Conservation (phyloP, 2,888 invertebrate genomes). For the Troilus luridus region DNA sequence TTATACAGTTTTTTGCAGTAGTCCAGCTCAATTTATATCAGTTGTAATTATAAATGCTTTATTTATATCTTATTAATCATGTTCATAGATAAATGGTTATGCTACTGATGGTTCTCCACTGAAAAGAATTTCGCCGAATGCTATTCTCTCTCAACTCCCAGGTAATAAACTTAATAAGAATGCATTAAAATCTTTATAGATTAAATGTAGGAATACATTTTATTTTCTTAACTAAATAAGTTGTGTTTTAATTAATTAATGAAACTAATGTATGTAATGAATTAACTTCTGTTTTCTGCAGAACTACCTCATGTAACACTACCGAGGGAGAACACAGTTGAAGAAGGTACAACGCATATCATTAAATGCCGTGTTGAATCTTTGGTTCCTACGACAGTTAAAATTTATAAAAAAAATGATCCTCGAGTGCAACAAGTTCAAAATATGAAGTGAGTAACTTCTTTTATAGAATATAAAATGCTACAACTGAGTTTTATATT, state of each 20-base stretch:
- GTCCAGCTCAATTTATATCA: neutral
- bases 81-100: conserved; percentile 74
- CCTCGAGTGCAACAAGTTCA: conserved; percentile 37
- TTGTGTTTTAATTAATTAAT: neutral
- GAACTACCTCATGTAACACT: conserved; percentile 74
- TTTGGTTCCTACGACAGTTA: conserved; percentile 74
- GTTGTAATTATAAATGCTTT: conserved; percentile 16
- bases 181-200: neutral
- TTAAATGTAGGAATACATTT: neutral
- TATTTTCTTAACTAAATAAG: neutral
- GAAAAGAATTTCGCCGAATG: conserved; percentile 77
- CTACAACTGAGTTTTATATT: neutral
- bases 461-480: neutral
- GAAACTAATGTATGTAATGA: neutral
- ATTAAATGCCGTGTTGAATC: conserved; percentile 76
- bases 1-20: neutral
- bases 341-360: conserved; percentile 69
- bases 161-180: neutral
- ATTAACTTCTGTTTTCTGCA: conserved; percentile 66
- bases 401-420: conserved; percentile 71
- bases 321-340: conserved; percentile 68
- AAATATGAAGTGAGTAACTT: conserved; percentile 55
- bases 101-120: conserved; percentile 76
- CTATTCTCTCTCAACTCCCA: conserved; percentile 73
- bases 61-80: conserved; percentile 43